Percentiles rank a stretch among this genome's conserved stretches.
Evolutionary conservation across 2,113 vertebrate genomes (phyloP).

Genomic region (Neolamprologus modestus): DNA sequence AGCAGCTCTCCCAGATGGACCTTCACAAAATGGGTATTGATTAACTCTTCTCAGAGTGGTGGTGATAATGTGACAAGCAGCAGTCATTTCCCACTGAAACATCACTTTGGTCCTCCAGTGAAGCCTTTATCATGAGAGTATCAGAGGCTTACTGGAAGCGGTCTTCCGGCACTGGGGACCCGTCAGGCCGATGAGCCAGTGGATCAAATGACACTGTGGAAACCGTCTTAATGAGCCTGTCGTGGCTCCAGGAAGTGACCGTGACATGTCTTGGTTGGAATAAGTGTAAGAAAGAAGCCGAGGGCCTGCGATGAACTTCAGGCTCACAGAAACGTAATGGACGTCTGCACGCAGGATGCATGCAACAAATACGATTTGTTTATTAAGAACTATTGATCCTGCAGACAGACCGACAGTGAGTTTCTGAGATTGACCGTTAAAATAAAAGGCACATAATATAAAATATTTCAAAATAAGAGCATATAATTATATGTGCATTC

Average conservation of each 20-base stretch:
- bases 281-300: neutral
- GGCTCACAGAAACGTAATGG: rapidly evolving
- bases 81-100: slow-evolving; percentile 58
- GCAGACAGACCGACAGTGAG: neutral
- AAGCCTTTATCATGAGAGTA: slow-evolving; percentile 50
- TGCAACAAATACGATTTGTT: neutral
- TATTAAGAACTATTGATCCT: neutral
- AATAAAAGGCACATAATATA: neutral
- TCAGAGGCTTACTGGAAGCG: slow-evolving; percentile 55
- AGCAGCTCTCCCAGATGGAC: slow-evolving; percentile 25
- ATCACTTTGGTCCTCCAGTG: slow-evolving; percentile 45
- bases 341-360: neutral
- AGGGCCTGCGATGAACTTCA: neutral
- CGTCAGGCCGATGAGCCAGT: slow-evolving; percentile 1
- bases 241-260: slow-evolving; percentile 12
- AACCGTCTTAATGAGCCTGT: slow-evolving; percentile 27
- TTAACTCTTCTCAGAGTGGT: slow-evolving; percentile 45
- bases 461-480: neutral
- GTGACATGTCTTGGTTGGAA: neutral
- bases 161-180: slow-evolving; percentile 36
- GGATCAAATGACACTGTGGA: slow-evolving; percentile 51
- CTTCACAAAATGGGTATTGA: slow-evolving; percentile 57
- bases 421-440: neutral
- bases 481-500: neutral
- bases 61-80: slow-evolving; percentile 66